Base-by-base conservation (phyloP, 2,888 invertebrate genomes). In the Lycia hirtaria region DNA sequence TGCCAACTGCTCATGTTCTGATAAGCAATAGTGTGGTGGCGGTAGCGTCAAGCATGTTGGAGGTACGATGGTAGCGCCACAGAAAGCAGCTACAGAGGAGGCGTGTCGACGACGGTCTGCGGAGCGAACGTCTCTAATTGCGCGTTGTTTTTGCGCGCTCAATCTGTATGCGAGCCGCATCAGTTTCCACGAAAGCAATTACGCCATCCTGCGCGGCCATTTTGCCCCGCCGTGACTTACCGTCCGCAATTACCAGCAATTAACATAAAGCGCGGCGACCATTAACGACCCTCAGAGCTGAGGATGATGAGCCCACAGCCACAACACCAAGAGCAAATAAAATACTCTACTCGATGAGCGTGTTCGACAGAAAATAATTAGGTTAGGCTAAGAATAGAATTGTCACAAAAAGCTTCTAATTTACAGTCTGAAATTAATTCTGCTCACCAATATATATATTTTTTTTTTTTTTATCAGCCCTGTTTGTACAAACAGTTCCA, bases 181-280 rank as follows among this genome's bases (percentile, higher is more conserved):
- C 73, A 75, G 75, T 68, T 90, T 89, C 90, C 85, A 80, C 85
- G 90, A 89, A 90, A 71, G 80, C 85, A 87, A 89, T 90, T 90
- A 90, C 81, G 73, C 86, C 87, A 81, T 83, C 87, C 87, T 86
- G 77, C 75, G 83, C 87, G 81, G 89, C 89, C 89, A 89, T 89
- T 81, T 88, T 89, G 86, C 64, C 60, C 61, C 48, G 54, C 68
- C 62, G 78, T 75, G 78, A 75, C 78, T 75, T 56, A 57, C 57
- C 76, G 75, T 72, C 75, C 66, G 71, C 70, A 80, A 85, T 86
- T 82, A 85, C 74, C 76, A 68, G 71, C 84, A 76, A 84, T 86
- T 81, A 85, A 80, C 82, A 80, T 77, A 77, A 77, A 76, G 66
- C 65, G 54, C 66, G 54, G 62, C 30, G 22, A 9, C 35, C 49